Conservation (phyloP, 2,888 invertebrate species). For the Brachypalpus laphriformis region DNA sequence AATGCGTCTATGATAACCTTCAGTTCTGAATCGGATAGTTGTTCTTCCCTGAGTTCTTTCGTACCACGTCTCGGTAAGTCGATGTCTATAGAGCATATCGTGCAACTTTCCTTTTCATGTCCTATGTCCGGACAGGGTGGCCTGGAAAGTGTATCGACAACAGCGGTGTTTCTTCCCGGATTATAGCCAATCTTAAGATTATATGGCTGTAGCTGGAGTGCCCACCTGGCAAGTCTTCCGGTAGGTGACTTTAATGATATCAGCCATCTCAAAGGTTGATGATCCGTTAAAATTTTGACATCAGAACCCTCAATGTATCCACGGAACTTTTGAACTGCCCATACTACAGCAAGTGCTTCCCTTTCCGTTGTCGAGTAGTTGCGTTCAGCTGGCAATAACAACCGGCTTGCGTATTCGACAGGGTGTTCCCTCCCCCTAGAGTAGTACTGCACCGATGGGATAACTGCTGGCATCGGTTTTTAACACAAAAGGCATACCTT, state of each 20-base stretch:
- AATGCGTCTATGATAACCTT: too few relatives aligned
- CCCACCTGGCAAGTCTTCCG: too few relatives aligned
- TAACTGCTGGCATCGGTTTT: slow-evolving; percentile 35
- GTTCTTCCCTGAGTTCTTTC: neutral
- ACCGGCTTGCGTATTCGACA: slow-evolving; percentile 15
- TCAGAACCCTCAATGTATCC: neutral
- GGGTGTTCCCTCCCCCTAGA: slow-evolving; percentile 27
- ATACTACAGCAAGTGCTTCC: neutral
- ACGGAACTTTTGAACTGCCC: neutral
- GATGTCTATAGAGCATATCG: neutral
- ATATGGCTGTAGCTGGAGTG: too few relatives aligned
- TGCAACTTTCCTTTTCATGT: neutral
- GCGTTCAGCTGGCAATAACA: slow-evolving; percentile 3
- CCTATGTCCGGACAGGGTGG: neutral
- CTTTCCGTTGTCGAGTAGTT: neutral
- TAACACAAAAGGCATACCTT: neutral
- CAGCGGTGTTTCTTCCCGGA: neutral
- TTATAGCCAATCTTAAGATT: neutral
- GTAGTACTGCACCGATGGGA: slow-evolving; percentile 17
- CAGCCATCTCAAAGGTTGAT: too few relatives aligned
- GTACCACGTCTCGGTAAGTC: slow-evolving; percentile 20
- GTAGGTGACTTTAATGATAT: too few relatives aligned
- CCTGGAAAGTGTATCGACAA: too few relatives aligned
- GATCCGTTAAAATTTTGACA: too few relatives aligned
- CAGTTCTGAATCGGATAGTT: too few relatives aligned